Evolutionary conservation across 2,797 vertebrate genomes (phyloP).

Genomic region (Alauda arvensis): DNA sequence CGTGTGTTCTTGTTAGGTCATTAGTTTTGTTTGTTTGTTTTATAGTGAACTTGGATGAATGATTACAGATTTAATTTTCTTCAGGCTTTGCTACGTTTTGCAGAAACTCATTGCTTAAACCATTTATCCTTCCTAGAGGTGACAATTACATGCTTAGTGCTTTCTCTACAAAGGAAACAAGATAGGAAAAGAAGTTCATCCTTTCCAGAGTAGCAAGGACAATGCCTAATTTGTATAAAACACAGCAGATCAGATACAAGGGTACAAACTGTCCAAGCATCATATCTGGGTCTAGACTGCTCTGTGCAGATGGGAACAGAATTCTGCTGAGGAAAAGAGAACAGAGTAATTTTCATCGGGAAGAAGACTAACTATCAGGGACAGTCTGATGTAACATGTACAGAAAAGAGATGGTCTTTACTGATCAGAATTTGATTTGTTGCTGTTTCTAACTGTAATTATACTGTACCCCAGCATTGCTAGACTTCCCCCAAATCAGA

Average conservation of each 20-base stretch:
- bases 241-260: not conserved
- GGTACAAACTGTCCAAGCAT: not conserved
- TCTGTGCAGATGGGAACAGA: not conserved
- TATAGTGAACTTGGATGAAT: not conserved
- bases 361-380: not conserved
- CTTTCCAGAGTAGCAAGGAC: not conserved
- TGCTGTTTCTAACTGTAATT: not conserved
- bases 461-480: not conserved
- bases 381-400: not conserved
- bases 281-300: not conserved
- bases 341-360: not conserved
- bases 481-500: not conserved
- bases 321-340: not conserved
- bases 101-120: not conserved
- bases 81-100: not conserved
- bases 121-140: not conserved
- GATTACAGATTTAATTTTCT: not conserved
- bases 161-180: not conserved
- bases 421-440: not conserved
- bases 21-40: not conserved
- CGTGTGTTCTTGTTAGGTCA: not conserved
- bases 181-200: not conserved
- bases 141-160: not conserved
- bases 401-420: not conserved
- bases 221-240: slow-evolving; percentile 25